A percentile compares a stretch with the other conserved stretches of the same genome.
Evolutionary conservation across 2,797 vertebrate genomes (phyloP).

Genomic region (Linurgus olivaceus): DNA sequence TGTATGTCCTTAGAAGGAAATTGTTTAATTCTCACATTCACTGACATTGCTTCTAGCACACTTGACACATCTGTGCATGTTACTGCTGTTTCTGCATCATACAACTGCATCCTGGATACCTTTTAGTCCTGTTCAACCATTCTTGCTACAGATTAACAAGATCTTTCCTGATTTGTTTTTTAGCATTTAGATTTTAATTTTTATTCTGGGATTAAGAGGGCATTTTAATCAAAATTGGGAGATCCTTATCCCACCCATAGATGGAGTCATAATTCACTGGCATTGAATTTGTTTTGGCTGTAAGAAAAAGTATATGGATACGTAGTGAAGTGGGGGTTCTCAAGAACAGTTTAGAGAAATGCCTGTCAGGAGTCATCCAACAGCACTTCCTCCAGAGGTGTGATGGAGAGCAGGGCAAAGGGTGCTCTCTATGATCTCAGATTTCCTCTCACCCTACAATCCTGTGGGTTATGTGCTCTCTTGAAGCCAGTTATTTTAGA

Average conservation of each 20-base stretch:
- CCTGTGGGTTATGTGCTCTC: not conserved
- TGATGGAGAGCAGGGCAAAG: not conserved
- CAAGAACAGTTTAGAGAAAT: not conserved
- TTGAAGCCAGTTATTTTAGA: not conserved
- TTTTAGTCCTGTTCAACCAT: not conserved
- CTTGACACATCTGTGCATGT: not conserved
- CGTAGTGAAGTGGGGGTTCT: not conserved
- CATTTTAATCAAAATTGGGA: not conserved
- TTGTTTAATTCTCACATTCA: not conserved
- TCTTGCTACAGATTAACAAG: not conserved
- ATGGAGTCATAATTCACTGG: not conserved
- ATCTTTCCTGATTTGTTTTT: not conserved
- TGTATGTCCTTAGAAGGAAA: not conserved
- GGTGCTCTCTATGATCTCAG: not conserved
- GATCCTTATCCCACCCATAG: not conserved
- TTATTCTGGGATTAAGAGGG: not conserved
- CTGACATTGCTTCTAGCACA: not conserved
- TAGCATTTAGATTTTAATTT: not conserved
- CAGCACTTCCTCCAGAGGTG: not conserved
- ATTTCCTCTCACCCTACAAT: not conserved
- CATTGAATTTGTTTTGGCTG: not conserved
- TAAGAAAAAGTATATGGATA: not conserved
- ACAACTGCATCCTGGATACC: not conserved
- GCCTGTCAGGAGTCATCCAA: not conserved
- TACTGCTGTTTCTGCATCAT: not conserved